These are phyloP conservation scores for Globicephala melas DNA, from an alignment of 2,113 vertebrate genomes.

Conservation along the genomic window DNA sequence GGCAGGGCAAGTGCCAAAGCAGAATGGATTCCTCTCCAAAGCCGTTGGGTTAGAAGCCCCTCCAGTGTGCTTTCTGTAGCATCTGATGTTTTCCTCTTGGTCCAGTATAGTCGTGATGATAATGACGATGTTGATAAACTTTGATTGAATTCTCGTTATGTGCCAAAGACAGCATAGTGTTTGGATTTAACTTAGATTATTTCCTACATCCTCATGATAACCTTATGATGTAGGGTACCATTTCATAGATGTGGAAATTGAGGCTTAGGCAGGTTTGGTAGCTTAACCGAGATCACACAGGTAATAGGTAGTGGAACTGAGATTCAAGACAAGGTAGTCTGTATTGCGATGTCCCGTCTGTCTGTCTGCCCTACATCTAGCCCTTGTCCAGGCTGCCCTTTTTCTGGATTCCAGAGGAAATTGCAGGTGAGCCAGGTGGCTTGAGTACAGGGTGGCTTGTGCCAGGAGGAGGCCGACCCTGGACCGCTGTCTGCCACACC, in stretches of 20 bases:
- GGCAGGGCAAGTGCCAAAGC: not conserved
- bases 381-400: not conserved
- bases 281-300: not conserved
- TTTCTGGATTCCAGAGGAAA: not conserved
- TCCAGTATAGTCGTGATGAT: not conserved
- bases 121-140: not conserved
- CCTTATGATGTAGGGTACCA: not conserved
- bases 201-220: not conserved
- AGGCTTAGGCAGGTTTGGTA: not conserved
- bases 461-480: not conserved
- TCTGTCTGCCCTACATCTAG: not conserved
- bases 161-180: not conserved
- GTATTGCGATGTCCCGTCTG: not conserved
- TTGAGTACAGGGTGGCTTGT: not conserved
- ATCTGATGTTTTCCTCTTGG: not conserved
- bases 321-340: not conserved
- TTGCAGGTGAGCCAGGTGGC: not conserved
- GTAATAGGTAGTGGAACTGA: not conserved
- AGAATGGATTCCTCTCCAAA: not conserved
- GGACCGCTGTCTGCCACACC: not conserved
- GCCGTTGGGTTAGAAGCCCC: not conserved
- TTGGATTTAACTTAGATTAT: not conserved
- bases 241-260: not conserved
- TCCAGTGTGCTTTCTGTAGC: rapidly evolving
- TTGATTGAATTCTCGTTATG: not conserved